phyloP scores from a whole-genome alignment of 1,140 invertebrate genomes.

The Cydia fagiglandana region DNA sequence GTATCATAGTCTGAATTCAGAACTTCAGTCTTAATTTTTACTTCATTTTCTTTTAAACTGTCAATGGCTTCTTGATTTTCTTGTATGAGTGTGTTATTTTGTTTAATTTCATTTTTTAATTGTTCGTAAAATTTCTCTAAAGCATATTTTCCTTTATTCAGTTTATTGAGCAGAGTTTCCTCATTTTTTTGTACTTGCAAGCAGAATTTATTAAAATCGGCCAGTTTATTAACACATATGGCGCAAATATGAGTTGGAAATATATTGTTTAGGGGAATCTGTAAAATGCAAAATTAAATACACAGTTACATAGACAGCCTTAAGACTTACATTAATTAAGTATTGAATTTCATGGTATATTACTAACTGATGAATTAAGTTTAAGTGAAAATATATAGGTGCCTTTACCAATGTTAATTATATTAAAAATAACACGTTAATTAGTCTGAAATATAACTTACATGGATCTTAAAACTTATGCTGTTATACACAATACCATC shows the following conservation, averaged over 20 bases:
- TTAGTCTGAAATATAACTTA: background rate
- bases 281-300: slow-evolving; percentile 37
- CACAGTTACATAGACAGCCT: background rate
- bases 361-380: too few species aligned
- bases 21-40: background rate
- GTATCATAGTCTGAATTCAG: background rate
- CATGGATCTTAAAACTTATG: slow-evolving; percentile 11
- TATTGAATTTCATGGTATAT: too few species aligned
- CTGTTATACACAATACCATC: background rate
- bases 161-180: slow-evolving; percentile 39
- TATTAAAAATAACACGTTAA: too few species aligned
- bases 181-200: slow-evolving; percentile 46
- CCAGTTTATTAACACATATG: slow-evolving; percentile 44
- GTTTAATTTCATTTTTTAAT: slow-evolving; percentile 31
- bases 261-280: slow-evolving; percentile 41
- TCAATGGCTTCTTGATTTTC: background rate
- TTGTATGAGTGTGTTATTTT: background rate
- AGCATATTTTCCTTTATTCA: slow-evolving; percentile 34
- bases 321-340: too few species aligned
- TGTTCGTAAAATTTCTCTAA: slow-evolving; percentile 31
- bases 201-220: slow-evolving; percentile 45
- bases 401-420: too few species aligned
- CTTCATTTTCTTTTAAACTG: background rate
- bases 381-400: too few species aligned
- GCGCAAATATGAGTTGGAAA: slow-evolving; percentile 48